Evolutionary conservation across 92 coral and sea anemone genomes (phyloP), one percentile per base, ranked within the genome.

Genomic region (Actinostola sp.): DNA sequence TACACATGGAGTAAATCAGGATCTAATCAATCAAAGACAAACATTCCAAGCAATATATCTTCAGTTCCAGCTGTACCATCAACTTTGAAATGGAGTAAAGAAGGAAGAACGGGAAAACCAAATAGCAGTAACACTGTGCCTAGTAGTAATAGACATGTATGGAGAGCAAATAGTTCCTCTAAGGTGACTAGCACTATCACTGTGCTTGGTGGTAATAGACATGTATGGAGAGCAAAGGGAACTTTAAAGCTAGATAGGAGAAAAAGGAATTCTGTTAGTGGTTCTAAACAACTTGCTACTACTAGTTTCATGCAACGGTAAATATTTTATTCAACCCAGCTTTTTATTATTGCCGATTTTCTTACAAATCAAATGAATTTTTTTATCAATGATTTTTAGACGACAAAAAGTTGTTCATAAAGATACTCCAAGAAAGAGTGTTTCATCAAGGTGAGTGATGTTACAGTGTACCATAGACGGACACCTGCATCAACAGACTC

Each of bases 361-460:
- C 26, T 27, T 49, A 49, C 8, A 49, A 49, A n/a, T n/a, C 55
- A 1, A 49, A 49, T n/a, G 17, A 57, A 30, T 34, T 67, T 3
- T 64, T 65, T 10, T 21, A 31, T 27, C 34, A 23, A 6, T 11
- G 44, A 36, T 46, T 75, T 52, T 44, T 75, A 87, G 92, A 44
- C 68, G 92, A 39, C 86, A 87, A 59, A 87, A 71, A 73, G 85
- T 80, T 67, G 75, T 77, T 36, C 49, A 71, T 11, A 78, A 71
- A 77, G 82, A 69, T 26, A 56, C n/a, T 21, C 63, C 85, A 26
- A 72, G 24, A 26, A 66, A 66, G 53, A 23, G n/a, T 5, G 13
- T 67, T 66, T 43, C 79, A 17, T 77, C 92, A 73, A 87, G 86
- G 92, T 87, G 52, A 39, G n/a, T n/a, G n/a, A n/a, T n/a, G n/a